Conservation (phyloP, 2,113 vertebrate species). For the Tragelaphus imberbis region DNA sequence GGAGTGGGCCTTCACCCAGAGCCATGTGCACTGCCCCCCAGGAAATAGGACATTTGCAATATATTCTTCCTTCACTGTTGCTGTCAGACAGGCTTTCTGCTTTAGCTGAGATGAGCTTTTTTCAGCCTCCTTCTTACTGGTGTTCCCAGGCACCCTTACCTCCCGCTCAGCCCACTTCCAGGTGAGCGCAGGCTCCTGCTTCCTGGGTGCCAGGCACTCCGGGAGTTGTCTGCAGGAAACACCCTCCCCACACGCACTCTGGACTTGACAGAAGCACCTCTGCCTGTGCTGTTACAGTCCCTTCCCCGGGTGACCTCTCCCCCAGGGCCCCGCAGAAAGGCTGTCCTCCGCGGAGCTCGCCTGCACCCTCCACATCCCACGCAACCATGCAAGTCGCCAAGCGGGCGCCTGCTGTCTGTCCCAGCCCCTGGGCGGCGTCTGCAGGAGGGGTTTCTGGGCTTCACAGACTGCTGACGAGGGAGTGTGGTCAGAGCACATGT, state of each 20-base stretch:
- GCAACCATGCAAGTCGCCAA: constrained; percentile 53
- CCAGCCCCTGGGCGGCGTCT: constrained; percentile 51
- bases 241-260: background rate
- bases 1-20: background rate
- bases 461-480: constrained; percentile 67
- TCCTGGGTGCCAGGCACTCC: background rate
- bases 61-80: background rate
- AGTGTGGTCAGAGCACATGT: constrained; percentile 5
- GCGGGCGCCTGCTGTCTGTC: constrained; percentile 51
- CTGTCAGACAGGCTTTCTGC: background rate
- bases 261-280: constrained; percentile 6
- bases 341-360: constrained; percentile 20
- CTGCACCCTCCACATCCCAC: constrained; percentile 27
- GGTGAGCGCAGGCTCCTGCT: background rate
- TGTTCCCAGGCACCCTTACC: background rate
- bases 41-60: background rate
- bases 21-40: background rate
- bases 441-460: constrained; percentile 68
- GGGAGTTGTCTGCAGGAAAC: background rate
- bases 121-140: background rate
- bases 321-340: constrained; percentile 49
- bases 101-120: background rate
- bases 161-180: background rate
- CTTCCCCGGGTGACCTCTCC: constrained; percentile 1
- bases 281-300: constrained; percentile 8